These are phyloP conservation scores for Nysson spinosus DNA, from an alignment of 2,888 invertebrate genomes.

Conservation along the genomic window DNA sequence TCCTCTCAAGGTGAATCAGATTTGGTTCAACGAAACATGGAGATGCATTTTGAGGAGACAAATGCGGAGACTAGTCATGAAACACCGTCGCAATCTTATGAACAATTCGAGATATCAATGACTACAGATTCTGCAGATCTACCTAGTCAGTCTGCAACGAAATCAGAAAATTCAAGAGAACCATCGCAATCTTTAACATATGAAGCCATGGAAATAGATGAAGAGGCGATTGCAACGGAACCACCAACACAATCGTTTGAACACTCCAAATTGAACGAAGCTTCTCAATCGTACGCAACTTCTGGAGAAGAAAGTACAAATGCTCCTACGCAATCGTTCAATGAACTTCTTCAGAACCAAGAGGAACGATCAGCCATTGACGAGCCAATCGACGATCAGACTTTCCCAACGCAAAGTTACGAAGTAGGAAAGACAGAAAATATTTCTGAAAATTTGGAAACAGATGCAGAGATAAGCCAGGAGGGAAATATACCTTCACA, in stretches of 20 bases:
- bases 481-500: slow-evolving; percentile 73
- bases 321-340: slow-evolving; percentile 72
- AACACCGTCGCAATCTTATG: slow-evolving; percentile 72
- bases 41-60: slow-evolving; percentile 54
- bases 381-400: slow-evolving; percentile 66
- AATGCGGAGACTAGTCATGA: slow-evolving; percentile 66
- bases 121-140: slow-evolving; percentile 64
- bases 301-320: slow-evolving; percentile 61
- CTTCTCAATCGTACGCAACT: slow-evolving; percentile 65
- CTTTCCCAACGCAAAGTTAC: slow-evolving; percentile 74
- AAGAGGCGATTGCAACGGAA: slow-evolving; percentile 55
- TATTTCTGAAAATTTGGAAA: slow-evolving; percentile 66
- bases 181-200: slow-evolving; percentile 68
- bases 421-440: slow-evolving; percentile 70
- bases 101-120: slow-evolving; percentile 61
- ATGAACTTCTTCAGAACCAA: slow-evolving; percentile 66
- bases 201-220: slow-evolving; percentile 67
- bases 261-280: slow-evolving; percentile 65
- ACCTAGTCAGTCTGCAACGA: slow-evolving; percentile 71
- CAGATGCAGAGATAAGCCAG: slow-evolving; percentile 68
- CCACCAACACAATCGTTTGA: slow-evolving; percentile 71
- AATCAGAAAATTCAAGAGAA: slow-evolving; percentile 68
- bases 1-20: slow-evolving; percentile 61
- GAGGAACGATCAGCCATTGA: slow-evolving; percentile 55
- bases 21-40: slow-evolving; percentile 36